Percentiles rank a stretch among this genome's conserved stretches.
Conservation (phyloP, 2,888 invertebrate species). For the Argyresthia albistria region DNA sequence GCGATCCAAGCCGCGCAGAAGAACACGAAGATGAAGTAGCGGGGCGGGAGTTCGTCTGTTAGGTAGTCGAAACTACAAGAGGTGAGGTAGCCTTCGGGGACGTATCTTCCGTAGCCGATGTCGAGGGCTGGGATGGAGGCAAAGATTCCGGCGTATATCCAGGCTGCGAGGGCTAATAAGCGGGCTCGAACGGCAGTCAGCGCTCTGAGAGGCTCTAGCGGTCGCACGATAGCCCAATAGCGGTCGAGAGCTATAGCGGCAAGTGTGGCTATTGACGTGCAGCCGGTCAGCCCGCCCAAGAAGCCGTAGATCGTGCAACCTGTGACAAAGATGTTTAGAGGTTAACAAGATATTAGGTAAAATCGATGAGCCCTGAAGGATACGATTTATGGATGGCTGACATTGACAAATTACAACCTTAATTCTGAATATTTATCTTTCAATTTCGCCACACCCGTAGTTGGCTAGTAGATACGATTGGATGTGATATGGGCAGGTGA, state of each 20-base stretch:
- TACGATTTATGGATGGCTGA: too few relatives aligned
- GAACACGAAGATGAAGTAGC: slow-evolving; percentile 81
- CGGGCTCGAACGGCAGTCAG: slow-evolving; percentile 75
- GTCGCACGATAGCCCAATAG: slow-evolving; percentile 86
- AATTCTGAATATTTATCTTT: too few relatives aligned
- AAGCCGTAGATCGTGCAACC: slow-evolving; percentile 87
- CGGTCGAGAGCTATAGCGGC: slow-evolving; percentile 87
- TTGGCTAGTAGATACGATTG: too few relatives aligned
- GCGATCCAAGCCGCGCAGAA: slow-evolving; percentile 83
- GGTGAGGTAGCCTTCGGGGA: slow-evolving; percentile 87
- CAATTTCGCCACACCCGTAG: too few relatives aligned
- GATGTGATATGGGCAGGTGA: too few relatives aligned
- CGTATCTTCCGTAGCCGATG: slow-evolving; percentile 81
- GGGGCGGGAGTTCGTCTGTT: slow-evolving; percentile 72
- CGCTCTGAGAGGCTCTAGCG: slow-evolving; percentile 77
- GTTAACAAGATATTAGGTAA: background rate
- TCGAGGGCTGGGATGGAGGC: slow-evolving; percentile 79
- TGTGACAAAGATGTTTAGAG: slow-evolving; percentile 30
- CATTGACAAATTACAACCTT: too few relatives aligned
- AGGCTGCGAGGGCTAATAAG: slow-evolving; percentile 74
- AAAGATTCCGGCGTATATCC: slow-evolving; percentile 82
- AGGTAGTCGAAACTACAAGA: slow-evolving; percentile 91
- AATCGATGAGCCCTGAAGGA: background rate
- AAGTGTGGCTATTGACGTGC: slow-evolving; percentile 85
- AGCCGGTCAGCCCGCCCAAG: slow-evolving; percentile 84